Conservation (phyloP, 1,140 invertebrate genomes). For the Leptinotarsa texana region DNA sequence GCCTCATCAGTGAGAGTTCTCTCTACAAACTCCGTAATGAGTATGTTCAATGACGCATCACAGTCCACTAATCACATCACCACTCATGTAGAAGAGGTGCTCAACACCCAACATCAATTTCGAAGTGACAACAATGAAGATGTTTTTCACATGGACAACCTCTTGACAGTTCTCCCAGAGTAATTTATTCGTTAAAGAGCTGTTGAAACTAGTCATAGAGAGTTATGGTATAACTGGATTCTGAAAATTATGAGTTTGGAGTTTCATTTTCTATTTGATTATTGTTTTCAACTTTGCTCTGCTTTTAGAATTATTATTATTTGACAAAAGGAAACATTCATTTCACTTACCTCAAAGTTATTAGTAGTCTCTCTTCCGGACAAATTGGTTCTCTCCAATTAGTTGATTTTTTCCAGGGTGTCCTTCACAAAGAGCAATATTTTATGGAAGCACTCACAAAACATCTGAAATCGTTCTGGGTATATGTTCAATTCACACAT, state of each 20-base stretch:
- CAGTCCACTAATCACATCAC: neutral
- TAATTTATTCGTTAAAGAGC: no score
- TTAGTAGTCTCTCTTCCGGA: neutral
- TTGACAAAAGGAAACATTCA: neutral
- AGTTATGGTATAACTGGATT: no score
- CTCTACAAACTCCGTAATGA: neutral
- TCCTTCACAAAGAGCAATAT: neutral
- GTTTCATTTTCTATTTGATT: neutral
- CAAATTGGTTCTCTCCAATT: neutral
- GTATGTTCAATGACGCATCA: neutral
- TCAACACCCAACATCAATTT: neutral
- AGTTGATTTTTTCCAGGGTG: neutral
- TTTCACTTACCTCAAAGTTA: neutral
- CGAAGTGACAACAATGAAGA: no score
- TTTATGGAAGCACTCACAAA: neutral
- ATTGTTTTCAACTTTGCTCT: neutral
- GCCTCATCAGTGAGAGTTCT: neutral
- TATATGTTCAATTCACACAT: neutral
- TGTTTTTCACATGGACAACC: neutral
- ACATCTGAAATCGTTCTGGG: neutral
- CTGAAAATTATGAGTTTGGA: no score
- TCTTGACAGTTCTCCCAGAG: neutral
- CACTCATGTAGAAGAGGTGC: neutral
- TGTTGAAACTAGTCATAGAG: no score
- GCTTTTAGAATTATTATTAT: neutral